Evolutionary conservation across 1,140 invertebrate species (phyloP).

Genomic region (Brachionus manjavacas): DNA sequence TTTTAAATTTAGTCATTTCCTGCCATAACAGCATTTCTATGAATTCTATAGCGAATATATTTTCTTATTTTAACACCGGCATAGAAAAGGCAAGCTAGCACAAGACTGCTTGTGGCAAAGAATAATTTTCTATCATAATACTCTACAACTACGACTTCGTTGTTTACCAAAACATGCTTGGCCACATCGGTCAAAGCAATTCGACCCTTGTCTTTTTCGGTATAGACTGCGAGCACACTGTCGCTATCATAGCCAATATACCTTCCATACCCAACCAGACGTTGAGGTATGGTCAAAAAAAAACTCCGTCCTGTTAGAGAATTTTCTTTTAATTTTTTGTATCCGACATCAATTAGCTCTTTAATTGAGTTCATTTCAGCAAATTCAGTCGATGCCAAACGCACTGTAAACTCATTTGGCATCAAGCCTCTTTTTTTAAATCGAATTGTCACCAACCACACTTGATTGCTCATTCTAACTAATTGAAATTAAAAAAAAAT

Average conservation of each 20-base stretch:
- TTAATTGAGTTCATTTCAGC: neutral
- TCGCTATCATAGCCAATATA: constrained; percentile 35
- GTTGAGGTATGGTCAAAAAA: constrained; percentile 35
- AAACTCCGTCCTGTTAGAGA: constrained; percentile 19
- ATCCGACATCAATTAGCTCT: constrained; percentile 17
- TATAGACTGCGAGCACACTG: constrained; percentile 34
- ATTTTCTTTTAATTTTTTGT: constrained; percentile 26
- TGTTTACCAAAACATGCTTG: constrained; percentile 32
- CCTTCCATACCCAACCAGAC: constrained; percentile 25
- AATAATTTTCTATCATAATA: constrained; percentile 40
- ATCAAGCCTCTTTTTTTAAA: constrained; percentile 26
- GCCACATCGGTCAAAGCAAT: constrained; percentile 38
- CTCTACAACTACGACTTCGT: constrained; percentile 37
- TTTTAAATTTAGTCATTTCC: neutral
- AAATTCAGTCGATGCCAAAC: constrained; percentile 30
- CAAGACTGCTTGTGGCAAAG: neutral
- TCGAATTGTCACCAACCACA: constrained; percentile 27
- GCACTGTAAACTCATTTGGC: constrained; percentile 39
- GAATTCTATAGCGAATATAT: constrained; percentile 38
- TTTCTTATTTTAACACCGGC: constrained; percentile 29
- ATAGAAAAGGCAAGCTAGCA: neutral
- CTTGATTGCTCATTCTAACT: constrained; percentile 12
- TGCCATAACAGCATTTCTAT: neutral
- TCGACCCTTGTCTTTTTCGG: constrained; percentile 38
- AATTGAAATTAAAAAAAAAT: neutral